These are phyloP conservation scores for Chymomyza costata DNA, from an alignment of 1,140 invertebrate genomes.

Conservation along the genomic window DNA sequence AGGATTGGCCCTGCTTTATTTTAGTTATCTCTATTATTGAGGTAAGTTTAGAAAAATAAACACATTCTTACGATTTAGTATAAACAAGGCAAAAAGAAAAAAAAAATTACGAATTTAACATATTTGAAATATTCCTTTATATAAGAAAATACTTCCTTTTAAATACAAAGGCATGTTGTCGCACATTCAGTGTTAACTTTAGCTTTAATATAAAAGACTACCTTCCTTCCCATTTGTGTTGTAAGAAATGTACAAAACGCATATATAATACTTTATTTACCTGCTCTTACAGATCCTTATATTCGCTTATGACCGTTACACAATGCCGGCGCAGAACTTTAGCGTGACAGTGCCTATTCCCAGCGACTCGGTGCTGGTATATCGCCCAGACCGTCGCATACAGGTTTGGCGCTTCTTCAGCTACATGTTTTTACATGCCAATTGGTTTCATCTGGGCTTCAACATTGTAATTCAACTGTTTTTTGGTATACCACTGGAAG, in stretches of 20 bases:
- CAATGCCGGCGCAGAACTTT: slow-evolving; percentile 78
- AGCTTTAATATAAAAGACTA: no score
- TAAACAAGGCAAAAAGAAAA: no score
- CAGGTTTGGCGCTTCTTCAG: slow-evolving; percentile 96
- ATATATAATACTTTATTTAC: no score
- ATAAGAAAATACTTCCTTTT: no score
- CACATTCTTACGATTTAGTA: not conserved
- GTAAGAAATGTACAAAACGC: no score
- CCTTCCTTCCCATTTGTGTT: slow-evolving; percentile 8
- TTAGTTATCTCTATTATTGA: slow-evolving; percentile 90
- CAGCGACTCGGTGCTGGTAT: slow-evolving; percentile 94
- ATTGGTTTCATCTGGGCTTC: slow-evolving; percentile 97
- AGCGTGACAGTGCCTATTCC: slow-evolving; percentile 88
- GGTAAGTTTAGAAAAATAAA: slow-evolving; percentile 78
- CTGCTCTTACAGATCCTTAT: slow-evolving; percentile 89
- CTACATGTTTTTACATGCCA: slow-evolving; percentile 96
- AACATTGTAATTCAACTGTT: slow-evolving; percentile 94
- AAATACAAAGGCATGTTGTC: no score
- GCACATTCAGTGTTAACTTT: not conserved
- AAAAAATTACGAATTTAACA: no score
- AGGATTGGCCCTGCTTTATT: slow-evolving; percentile 85
- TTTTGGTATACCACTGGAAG: slow-evolving; percentile 94
- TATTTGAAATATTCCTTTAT: no score
- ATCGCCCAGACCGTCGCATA: slow-evolving; percentile 91
- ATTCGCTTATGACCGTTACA: slow-evolving; percentile 87